phyloP scores from a whole-genome alignment of 1,140 invertebrate species.

The Calosoma granatense region DNA sequence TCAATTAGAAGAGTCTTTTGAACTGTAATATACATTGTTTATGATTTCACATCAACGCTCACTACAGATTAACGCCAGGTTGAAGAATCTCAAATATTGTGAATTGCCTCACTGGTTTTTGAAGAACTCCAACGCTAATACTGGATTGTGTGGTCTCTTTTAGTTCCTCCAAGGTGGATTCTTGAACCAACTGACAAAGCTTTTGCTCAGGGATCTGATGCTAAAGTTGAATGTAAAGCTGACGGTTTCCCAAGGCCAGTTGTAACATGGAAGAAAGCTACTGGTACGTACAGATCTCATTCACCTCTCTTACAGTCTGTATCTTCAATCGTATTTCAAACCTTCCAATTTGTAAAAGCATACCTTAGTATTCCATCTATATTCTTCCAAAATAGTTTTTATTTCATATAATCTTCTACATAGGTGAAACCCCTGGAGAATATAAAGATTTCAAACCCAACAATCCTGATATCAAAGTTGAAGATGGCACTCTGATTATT shows the following conservation, averaged over 20 bases:
- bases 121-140: too few relatives aligned
- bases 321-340: slow-evolving; percentile 11
- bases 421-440: slow-evolving; percentile 80
- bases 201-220: slow-evolving; percentile 86
- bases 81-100: too few relatives aligned
- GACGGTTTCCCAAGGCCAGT: slow-evolving; percentile 89
- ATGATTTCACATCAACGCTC: too few relatives aligned
- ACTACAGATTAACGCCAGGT: too few relatives aligned
- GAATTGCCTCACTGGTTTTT: too few relatives aligned
- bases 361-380: too few relatives aligned
- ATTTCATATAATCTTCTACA: slow-evolving; percentile 6
- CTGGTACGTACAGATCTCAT: slow-evolving; percentile 58
- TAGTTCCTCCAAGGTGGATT: slow-evolving; percentile 95
- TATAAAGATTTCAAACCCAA: slow-evolving; percentile 85
- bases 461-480: slow-evolving; percentile 79
- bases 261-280: slow-evolving; percentile 91
- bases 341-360: background rate
- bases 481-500: slow-evolving; percentile 82
- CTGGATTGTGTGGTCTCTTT: too few relatives aligned
- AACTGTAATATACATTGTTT: too few relatives aligned
- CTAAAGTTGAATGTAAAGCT: slow-evolving; percentile 89
- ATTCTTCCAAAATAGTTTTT: too few relatives aligned
- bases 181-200: slow-evolving; percentile 90
- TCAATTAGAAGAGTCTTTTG: too few relatives aligned
- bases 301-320: too few relatives aligned